Evolutionary conservation across 2,113 vertebrate species (phyloP).

Genomic region (human (Homo sapiens)): DNA sequence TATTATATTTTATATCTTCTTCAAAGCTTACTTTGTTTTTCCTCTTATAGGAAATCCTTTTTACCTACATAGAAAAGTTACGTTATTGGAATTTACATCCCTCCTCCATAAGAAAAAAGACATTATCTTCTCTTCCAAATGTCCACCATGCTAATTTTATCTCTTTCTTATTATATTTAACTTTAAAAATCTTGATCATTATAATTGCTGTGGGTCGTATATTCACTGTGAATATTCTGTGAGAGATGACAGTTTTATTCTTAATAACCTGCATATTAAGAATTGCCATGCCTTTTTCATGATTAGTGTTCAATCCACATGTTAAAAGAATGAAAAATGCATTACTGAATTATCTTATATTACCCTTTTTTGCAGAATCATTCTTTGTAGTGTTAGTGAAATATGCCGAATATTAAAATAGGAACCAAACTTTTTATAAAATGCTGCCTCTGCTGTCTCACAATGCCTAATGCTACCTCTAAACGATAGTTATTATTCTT

Average conservation of each 20-base stretch:
- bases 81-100: neutral
- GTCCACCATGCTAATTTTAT: neutral
- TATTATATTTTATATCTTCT: neutral
- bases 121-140: neutral
- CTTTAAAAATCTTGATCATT: neutral
- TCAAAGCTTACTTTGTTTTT: constrained; percentile 3
- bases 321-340: neutral
- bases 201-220: neutral
- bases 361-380: neutral
- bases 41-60: neutral
- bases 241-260: neutral
- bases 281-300: neutral
- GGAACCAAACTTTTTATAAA: neutral
- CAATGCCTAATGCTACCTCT: neutral
- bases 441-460: neutral
- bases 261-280: neutral
- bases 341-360: neutral
- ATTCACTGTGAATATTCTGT: neutral
- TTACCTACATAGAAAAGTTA: neutral
- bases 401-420: neutral
- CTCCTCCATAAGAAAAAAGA: neutral
- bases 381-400: neutral
- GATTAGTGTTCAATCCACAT: neutral
- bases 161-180: neutral
- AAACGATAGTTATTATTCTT: neutral